Evolutionary conservation across 1,140 invertebrate genomes (phyloP).

Genomic region (Riptortus pedestris): DNA sequence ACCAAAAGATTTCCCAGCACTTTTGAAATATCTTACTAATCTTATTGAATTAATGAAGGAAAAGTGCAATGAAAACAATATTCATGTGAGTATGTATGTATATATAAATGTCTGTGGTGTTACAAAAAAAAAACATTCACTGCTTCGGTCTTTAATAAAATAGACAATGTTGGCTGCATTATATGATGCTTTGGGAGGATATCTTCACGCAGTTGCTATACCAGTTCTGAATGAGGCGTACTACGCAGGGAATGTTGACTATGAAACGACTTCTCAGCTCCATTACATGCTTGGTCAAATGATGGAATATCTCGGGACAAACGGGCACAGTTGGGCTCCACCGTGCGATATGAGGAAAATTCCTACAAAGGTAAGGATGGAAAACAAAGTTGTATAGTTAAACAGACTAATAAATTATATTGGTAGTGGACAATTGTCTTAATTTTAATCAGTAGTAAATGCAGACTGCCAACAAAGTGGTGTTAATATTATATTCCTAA

Average conservation of each 20-base stretch:
- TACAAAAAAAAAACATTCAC: not conserved
- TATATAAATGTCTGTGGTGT: not conserved
- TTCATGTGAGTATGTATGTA: not conserved
- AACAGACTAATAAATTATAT: no score
- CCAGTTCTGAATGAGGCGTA: conserved; percentile 30
- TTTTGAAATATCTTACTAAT: conserved; percentile 25
- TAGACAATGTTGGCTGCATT: conserved; percentile 21
- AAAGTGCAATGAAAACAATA: not conserved
- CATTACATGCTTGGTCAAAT: conserved; percentile 24
- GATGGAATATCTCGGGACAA: conserved; percentile 27
- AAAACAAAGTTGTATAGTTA: no score
- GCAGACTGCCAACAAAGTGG: no score
- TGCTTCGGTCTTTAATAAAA: no score
- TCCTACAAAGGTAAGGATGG: conserved; percentile 27
- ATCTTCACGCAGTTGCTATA: conserved; percentile 28
- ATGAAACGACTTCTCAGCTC: conserved; percentile 17
- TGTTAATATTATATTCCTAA: no score
- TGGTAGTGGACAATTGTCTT: no score
- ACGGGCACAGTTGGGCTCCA: conserved; percentile 28
- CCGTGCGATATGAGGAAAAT: conserved; percentile 24
- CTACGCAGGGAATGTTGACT: conserved; percentile 32
- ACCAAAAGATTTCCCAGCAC: conserved; percentile 23
- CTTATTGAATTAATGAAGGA: conserved; percentile 1
- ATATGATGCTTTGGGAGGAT: conserved; percentile 31
- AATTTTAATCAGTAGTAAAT: no score